Evolutionary conservation across 2,888 invertebrate species (phyloP), one percentile per base, ranked within the genome.

Genomic region (Cenopis cana): DNA sequence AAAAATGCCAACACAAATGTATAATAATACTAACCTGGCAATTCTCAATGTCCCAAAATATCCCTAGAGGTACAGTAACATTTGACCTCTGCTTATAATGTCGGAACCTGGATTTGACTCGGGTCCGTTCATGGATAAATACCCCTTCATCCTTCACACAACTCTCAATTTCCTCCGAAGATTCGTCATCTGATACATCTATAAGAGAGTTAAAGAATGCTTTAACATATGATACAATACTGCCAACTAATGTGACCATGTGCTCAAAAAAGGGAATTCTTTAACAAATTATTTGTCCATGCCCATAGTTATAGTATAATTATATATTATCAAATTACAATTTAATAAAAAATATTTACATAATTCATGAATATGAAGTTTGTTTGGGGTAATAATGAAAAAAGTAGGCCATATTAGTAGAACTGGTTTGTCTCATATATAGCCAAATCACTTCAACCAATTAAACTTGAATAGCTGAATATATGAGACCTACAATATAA

Each of bases 1-100:
- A 33, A 33, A 5, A 33, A 33, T 33, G 24, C 24, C 24, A 33
- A 5, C 1, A 33, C 6, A 33, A 8, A 3, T 33, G 5, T 6
- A 33, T 5, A 33, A 8, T 1, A 33, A 33, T 29, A 76, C 82
- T 81, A 87, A 96, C 96, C 88, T 96, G 96, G 86, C 97, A 97
- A 87, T 98, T 98, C 92, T 98, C 98, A 82, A 98, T 98, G 85
- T 98, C 98, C 98, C 98, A 98, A 89, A 98, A 98, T 76, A 98
- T 97, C 61, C 97, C 98, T 81, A 98, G 95, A 1, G 97, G 97
- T 70, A 89, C 78, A 81, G 77, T 84, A 52, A 68, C 74, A 61
- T 77, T 77, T 33, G 83, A 79, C 73, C 86, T 82, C 71, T 86
- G 83, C 77, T 91, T 92, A 72, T 91, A 88, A 74, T 91, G 89